phyloP scores from a whole-genome alignment of 2,797 vertebrate species.

The Mycteria americana region DNA sequence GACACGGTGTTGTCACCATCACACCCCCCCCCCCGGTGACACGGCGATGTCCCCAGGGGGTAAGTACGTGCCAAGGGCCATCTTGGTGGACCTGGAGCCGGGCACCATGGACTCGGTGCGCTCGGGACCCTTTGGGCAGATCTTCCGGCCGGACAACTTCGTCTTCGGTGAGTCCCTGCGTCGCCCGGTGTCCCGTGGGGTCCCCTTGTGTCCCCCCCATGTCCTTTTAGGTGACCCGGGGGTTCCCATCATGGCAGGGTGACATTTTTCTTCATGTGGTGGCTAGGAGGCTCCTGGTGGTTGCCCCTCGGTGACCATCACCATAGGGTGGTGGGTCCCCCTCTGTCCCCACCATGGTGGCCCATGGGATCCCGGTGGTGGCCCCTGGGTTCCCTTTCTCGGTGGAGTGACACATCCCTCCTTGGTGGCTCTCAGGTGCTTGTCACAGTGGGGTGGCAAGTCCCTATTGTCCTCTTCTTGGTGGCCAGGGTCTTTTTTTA shows the following conservation, averaged over 20 bases:
- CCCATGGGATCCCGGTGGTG: background rate
- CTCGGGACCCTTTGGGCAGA: background rate
- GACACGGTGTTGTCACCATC: fast-evolving
- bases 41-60: background rate
- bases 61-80: background rate
- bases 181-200: background rate
- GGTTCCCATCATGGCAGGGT: background rate
- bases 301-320: background rate
- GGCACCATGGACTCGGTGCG: background rate
- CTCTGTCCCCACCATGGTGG: background rate
- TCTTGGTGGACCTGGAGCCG: background rate
- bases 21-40: background rate
- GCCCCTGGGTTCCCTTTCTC: background rate
- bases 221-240: background rate
- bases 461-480: too few species aligned
- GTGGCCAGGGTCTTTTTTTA: fast-evolving
- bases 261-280: background rate
- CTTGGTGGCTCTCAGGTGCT: background rate
- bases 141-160: background rate
- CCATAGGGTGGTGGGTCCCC: too few species aligned
- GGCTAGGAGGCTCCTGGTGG: background rate
- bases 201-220: fast-evolving
- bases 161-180: background rate
- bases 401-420: background rate
- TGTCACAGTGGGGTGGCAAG: too few species aligned